Evolutionary conservation across 2,797 vertebrate genomes (phyloP), one percentile per base, ranked within the genome.

Genomic region (Ateles fusciceps): DNA sequence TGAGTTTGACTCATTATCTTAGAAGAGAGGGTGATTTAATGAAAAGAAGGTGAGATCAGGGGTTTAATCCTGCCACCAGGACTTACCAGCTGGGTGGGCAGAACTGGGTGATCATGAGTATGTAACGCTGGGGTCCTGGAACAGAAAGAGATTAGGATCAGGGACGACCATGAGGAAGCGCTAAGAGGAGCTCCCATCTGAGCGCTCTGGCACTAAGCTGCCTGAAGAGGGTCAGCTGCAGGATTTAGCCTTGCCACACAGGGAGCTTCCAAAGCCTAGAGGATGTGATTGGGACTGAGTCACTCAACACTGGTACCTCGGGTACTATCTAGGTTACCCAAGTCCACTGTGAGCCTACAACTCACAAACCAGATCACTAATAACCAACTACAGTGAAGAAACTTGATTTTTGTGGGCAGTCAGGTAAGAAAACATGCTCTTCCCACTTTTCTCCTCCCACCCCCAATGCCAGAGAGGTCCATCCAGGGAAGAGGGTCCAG

Each of bases 51-150:
- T 48, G 55, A 64, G 24, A 46, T 55, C 30, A 76, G 2, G 2
- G 14, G 75, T 64, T 52, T 15, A 48, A 50, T 72, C 33, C 15
- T 33, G 42, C 33, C 7, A 71, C 14, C 44, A 30, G 71, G 81
- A n/a, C 4, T 83, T 64, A 39, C 12, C 14, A 42, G 30, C 48
- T 55, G 24, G 6, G 1, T 80, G 10, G 21, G 33, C 64, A 68
- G 21, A 42, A 30, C 44, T 61, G 28, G 8, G 3, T 85, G 13
- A 19, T 75, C 44, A 14, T 19, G 36, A 61, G 21, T 28, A 6
- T 36, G 30, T 17, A 4, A 8, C 0, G 0, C 0, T 2, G 14
- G 22, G 39, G 11, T 64, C 17, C 50, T 33, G 22, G n/a, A 59
- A 33, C 2, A 52, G 52, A 61, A 1, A 42, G 33, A 78, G 1